Conservation (phyloP, 2,113 vertebrate genomes). For the Salminus brasiliensis region DNA sequence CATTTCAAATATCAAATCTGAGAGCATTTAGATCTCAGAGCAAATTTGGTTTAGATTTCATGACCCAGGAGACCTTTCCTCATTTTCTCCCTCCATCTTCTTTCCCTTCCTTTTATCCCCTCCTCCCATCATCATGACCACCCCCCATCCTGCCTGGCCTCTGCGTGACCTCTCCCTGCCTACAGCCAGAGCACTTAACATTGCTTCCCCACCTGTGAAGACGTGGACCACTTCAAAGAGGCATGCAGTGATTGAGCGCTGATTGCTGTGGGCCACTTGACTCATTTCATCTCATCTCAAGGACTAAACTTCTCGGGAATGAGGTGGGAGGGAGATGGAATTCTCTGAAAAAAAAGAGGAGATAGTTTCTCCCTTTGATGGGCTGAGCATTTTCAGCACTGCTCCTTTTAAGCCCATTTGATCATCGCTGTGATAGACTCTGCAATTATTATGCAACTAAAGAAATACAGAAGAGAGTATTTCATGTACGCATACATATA, state of each 20-base stretch:
- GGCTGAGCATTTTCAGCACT: conserved; percentile 20
- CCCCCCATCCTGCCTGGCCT: conserved; percentile 56
- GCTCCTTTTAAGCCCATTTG: conserved; percentile 29
- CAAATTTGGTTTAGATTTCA: not conserved
- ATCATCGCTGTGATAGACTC: conserved; percentile 15
- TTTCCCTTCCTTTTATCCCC: not conserved
- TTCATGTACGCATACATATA: conserved; percentile 6
- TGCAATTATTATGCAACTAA: not conserved
- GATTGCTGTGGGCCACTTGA: conserved; percentile 71
- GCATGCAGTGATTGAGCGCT: conserved; percentile 64
- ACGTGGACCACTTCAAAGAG: conserved; percentile 68
- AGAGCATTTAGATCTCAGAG: conserved; percentile 3
- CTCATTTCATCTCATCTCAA: conserved; percentile 64
- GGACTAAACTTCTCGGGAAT: conserved; percentile 61
- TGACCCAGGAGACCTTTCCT: not conserved
- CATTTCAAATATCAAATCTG: not conserved
- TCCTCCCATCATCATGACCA: conserved; percentile 16
- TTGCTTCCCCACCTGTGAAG: conserved; percentile 68
- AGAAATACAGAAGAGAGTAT: not conserved
- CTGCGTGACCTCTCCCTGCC: conserved; percentile 66
- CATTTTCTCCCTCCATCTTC: conserved; percentile 2
- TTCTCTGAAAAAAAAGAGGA: conserved; percentile 36
- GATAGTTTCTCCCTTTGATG: conserved; percentile 30
- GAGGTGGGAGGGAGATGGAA: conserved; percentile 35
- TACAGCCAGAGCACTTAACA: conserved; percentile 66